phyloP scores from a whole-genome alignment of 1,140 invertebrate genomes.

The Vanessa atalanta region DNA sequence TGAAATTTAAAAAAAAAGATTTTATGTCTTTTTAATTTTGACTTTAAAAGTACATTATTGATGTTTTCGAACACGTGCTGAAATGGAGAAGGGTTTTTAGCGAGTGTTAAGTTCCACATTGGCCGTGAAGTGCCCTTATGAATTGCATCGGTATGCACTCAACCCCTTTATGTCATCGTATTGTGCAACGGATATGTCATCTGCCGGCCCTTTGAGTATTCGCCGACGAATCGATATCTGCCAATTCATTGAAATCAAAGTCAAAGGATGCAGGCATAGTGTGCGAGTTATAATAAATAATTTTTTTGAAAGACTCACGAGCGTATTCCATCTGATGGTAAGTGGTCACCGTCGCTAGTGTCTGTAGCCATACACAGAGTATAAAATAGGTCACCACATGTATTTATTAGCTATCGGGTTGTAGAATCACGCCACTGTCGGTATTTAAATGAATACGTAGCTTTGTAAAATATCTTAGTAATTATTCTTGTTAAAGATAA shows the following conservation, averaged over 20 bases:
- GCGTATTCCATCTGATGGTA: neutral
- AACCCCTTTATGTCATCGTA: constrained; percentile 68
- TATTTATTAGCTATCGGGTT: too few relatives aligned
- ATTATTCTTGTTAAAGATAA: too few relatives aligned
- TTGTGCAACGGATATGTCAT: constrained; percentile 77
- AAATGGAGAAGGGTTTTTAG: constrained; percentile 54
- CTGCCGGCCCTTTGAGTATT: constrained; percentile 66
- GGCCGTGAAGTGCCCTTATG: constrained; percentile 71
- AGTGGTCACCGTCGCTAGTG: too few relatives aligned
- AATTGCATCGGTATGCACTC: constrained; percentile 73
- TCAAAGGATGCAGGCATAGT: constrained; percentile 37
- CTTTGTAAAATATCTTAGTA: too few relatives aligned
- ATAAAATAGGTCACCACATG: too few relatives aligned
- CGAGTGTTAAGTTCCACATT: constrained; percentile 68
- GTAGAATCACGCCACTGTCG: too few relatives aligned
- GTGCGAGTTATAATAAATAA: constrained; percentile 9
- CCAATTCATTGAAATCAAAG: constrained; percentile 40
- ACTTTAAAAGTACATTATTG: constrained; percentile 20
- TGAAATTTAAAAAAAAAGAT: too few relatives aligned
- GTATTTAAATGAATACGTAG: too few relatives aligned
- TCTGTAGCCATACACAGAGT: too few relatives aligned
- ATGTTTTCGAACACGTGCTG: constrained; percentile 63
- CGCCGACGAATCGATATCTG: constrained; percentile 53
- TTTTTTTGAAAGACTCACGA: neutral
- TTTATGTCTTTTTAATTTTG: neutral